phyloP scores from a whole-genome alignment of 1,140 invertebrate genomes.

The Rhynchophorus ferrugineus region DNA sequence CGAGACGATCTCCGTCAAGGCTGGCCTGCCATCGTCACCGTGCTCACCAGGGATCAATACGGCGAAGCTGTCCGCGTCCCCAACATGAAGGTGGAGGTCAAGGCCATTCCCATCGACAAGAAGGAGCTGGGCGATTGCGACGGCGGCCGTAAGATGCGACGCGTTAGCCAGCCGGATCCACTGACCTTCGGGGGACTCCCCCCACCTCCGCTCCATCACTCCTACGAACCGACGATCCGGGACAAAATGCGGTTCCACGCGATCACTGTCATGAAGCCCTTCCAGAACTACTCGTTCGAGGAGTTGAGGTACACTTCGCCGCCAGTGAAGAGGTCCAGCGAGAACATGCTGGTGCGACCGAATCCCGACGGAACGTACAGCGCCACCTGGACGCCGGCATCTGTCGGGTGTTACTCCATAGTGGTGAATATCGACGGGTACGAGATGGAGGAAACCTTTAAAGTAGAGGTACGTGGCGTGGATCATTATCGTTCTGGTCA shows the following conservation, averaged over 20 bases:
- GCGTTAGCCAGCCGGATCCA: conserved; percentile 57
- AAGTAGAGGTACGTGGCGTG: conserved; percentile 48
- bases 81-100: conserved; percentile 63
- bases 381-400: conserved; percentile 87
- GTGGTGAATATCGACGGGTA: conserved; percentile 83
- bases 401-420: conserved; percentile 83
- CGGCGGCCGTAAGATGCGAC: conserved; percentile 47
- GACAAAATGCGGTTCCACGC: conserved; percentile 92
- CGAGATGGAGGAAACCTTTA: conserved; percentile 52
- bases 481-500: neutral
- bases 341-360: conserved; percentile 75
- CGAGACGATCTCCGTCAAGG: conserved; percentile 72
- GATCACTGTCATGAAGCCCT: conserved; percentile 90
- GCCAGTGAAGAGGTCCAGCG: conserved; percentile 63
- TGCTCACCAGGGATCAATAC: conserved; percentile 89
- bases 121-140: conserved; percentile 48
- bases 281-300: conserved; percentile 94
- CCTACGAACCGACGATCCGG: conserved; percentile 80
- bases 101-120: conserved; percentile 51
- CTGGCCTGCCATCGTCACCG: conserved; percentile 71
- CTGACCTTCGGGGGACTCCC: conserved; percentile 65
- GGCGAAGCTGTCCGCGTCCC: conserved; percentile 77
- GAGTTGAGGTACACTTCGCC: conserved; percentile 82
- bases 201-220: conserved; percentile 61
- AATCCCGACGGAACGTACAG: conserved; percentile 83